These are phyloP conservation scores for Euplagia quadripunctaria DNA, from an alignment of 2,888 invertebrate species.

Conservation along the genomic window DNA sequence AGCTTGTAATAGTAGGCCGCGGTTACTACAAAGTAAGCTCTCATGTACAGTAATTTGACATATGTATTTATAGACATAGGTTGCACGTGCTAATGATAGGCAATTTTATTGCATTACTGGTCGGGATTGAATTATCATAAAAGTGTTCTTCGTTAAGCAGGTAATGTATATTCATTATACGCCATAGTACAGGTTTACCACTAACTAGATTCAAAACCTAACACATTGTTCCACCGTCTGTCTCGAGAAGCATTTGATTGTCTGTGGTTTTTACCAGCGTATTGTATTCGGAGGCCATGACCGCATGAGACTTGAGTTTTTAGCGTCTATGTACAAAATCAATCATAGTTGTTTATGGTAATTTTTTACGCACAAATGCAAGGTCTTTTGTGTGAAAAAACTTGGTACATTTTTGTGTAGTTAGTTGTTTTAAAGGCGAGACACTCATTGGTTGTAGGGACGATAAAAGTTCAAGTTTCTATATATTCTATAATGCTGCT, in stretches of 20 bases:
- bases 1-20: not conserved
- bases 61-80: not conserved
- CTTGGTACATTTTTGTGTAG: slow-evolving; percentile 21
- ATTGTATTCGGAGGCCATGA: slow-evolving; percentile 49
- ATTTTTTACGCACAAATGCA: slow-evolving; percentile 43
- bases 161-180: not conserved
- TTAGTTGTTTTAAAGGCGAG: not conserved
- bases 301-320: slow-evolving; percentile 39
- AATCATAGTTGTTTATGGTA: slow-evolving; percentile 40
- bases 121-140: not conserved
- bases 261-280: slow-evolving; percentile 40
- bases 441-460: not conserved
- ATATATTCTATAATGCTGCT: too few relatives aligned
- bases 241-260: slow-evolving; percentile 30
- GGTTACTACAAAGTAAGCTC: not conserved
- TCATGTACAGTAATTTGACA: not conserved
- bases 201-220: slow-evolving; percentile 10
- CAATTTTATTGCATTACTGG: not conserved
- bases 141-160: not conserved
- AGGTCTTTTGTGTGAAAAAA: slow-evolving; percentile 39
- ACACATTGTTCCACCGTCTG: slow-evolving; percentile 19
- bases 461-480: not conserved
- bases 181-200: not conserved
- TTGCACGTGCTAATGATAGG: not conserved
- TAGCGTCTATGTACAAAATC: slow-evolving; percentile 36